Base-by-base conservation (phyloP, 2,888 invertebrate genomes). In the Opisthograptis luteolata region DNA sequence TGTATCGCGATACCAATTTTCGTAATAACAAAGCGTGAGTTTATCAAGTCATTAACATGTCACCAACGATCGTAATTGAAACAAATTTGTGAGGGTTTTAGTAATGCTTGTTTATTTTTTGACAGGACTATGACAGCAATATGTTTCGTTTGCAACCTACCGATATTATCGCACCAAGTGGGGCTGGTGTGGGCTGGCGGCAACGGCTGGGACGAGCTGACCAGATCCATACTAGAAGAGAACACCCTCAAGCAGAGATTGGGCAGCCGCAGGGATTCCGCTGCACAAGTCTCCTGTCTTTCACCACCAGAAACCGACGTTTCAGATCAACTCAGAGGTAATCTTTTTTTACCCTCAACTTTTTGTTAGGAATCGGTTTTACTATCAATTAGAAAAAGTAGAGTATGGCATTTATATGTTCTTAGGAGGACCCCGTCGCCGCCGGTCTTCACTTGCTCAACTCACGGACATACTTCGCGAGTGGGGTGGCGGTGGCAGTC, bases 141-240 rank as follows among this genome's bases (percentile, higher is more conserved):
- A 92, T 98, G 98, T 92, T 98, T 98, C 92, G 97, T 98, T 73
- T 98, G 98, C 95, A 97, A 98, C 91, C 93, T 97, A 79, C 97
- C 98, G 72, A 97, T 98, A 82, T 93, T 97, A 84, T 97, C 96
- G 63, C 97, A 98, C 90, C 98, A 98, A 93, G 97, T 97, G 76
- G 97, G 97, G 36, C 91, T 97, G 85, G 95, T 97, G 81, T 97
- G 97, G 97, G 96, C 96, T 76, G 97, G 97, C 40, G 97, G 96
- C 80, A 97, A 97, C 85, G 97, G 97, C 69, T 97, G 97, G 96
- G 97, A 97, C 94, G 97, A 97, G 84, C 92, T 97, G 69, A 94
- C 97, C 50, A 92, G 97, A 65, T 97, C 96, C 67, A 96, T 96
- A 57, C 75, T 93, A 73, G 96, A 97, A 80, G 97, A 97, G 84